phyloP scores from a whole-genome alignment of 64 coral and sea anemone species.

The Platygyra sinensis region DNA sequence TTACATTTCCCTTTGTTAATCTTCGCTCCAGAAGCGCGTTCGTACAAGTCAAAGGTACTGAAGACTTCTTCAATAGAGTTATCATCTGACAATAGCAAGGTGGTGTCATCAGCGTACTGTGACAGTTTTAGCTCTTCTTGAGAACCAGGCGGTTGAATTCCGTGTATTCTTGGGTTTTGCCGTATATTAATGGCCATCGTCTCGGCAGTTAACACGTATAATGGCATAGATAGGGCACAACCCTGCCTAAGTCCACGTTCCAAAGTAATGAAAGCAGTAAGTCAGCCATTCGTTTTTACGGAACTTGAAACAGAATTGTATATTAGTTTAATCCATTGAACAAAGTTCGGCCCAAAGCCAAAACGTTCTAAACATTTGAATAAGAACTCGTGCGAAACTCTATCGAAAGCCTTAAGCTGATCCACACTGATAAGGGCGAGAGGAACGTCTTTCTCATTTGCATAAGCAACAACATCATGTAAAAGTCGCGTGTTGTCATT shows the following conservation, averaged over 20 bases:
- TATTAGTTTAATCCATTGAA: background rate
- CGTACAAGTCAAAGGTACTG: background rate
- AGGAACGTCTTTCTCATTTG: no score
- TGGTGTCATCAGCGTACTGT: slow-evolving; percentile 44
- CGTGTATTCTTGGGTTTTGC: background rate
- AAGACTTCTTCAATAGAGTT: background rate
- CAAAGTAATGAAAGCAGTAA: background rate
- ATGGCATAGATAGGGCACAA: no score
- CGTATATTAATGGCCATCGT: no score
- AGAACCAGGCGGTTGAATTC: background rate
- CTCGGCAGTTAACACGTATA: no score
- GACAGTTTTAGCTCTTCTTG: slow-evolving; percentile 23
- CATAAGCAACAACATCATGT: no score
- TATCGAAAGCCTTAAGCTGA: no score
- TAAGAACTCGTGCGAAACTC: no score
- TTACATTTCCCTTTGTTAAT: slow-evolving; percentile 36
- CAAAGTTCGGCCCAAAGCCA: no score
- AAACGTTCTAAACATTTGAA: no score
- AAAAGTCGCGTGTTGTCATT: no score
- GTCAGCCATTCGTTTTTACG: background rate
- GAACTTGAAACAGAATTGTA: slow-evolving; percentile 16
- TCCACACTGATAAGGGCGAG: no score
- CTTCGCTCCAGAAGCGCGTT: slow-evolving; percentile 37
- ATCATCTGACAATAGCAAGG: background rate
- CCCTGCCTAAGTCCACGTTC: no score